Conservation (phyloP, 2,797 vertebrate genomes). For the Coluber constrictor region DNA sequence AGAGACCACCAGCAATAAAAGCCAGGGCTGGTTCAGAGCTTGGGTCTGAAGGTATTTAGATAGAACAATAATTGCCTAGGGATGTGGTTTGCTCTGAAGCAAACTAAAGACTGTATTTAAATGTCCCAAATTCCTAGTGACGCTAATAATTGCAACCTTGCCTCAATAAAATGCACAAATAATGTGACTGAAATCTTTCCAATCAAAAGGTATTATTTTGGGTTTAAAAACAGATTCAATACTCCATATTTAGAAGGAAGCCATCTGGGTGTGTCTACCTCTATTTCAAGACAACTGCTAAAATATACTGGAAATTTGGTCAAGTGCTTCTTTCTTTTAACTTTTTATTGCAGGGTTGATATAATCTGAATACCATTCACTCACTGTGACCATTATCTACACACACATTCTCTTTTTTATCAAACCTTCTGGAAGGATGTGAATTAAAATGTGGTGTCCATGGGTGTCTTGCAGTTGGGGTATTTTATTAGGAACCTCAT, state of each 20-base stretch:
- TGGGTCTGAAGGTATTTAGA: constrained; percentile 68
- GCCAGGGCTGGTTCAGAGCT: constrained; percentile 59
- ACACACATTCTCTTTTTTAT: constrained; percentile 1
- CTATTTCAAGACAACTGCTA: constrained; percentile 55
- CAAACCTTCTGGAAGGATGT: not conserved
- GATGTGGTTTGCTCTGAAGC: constrained; percentile 73
- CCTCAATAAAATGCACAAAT: constrained; percentile 74
- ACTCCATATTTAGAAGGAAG: constrained; percentile 65
- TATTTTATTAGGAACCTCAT: not conserved
- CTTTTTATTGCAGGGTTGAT: constrained; percentile 40
- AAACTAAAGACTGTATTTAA: constrained; percentile 69
- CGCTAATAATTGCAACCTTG: constrained; percentile 73
- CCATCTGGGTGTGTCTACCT: constrained; percentile 64
- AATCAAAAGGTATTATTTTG: constrained; percentile 73
- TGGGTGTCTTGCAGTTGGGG: not conserved
- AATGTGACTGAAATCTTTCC: constrained; percentile 69
- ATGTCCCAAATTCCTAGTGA: constrained; percentile 71
- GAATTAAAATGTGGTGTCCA: not conserved
- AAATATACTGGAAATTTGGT: constrained; percentile 51
- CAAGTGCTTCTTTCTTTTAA: constrained; percentile 55
- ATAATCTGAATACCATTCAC: constrained; percentile 22
- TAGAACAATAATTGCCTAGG: constrained; percentile 71
- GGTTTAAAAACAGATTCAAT: constrained; percentile 69
- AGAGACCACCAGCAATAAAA: constrained; percentile 67
- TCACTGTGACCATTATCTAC: constrained; percentile 25